phyloP scores from a whole-genome alignment of 37 sponge, comb jelly and placozoan species.

The Chondrosia reniformis region DNA sequence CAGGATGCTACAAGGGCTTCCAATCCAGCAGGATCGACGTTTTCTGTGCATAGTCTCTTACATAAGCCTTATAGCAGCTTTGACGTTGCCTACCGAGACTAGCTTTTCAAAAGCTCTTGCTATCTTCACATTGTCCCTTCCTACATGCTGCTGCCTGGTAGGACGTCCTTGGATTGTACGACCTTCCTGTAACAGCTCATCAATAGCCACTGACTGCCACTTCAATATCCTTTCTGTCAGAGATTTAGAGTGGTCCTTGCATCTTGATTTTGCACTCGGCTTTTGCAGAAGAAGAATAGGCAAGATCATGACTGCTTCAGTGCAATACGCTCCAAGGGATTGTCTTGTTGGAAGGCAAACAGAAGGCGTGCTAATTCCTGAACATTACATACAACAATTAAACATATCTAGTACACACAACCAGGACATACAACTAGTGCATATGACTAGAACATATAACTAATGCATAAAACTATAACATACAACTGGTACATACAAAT shows the following conservation, averaged over 20 bases:
- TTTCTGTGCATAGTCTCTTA: constrained; percentile 9
- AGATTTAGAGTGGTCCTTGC: neutral
- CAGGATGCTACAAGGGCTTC: constrained; percentile 12
- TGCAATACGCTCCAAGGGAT: neutral
- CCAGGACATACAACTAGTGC: too few relatives aligned
- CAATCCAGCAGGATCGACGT: neutral
- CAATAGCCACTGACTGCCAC: neutral
- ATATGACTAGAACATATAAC: too few relatives aligned
- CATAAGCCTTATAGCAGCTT: constrained; percentile 14
- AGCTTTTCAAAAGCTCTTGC: neutral
- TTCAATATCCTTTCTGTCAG: neutral
- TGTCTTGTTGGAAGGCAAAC: neutral
- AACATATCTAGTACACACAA: too few relatives aligned
- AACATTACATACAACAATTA: too few relatives aligned
- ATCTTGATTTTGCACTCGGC: neutral
- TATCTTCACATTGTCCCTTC: neutral
- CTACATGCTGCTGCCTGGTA: neutral
- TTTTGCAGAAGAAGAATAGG: neutral
- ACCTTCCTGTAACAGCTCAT: neutral
- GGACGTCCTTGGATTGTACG: neutral
- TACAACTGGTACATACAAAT: too few relatives aligned
- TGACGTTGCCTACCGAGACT: neutral
- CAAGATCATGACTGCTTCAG: neutral
- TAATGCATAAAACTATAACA: too few relatives aligned
- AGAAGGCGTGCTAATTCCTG: constrained; percentile 1